phyloP scores from a whole-genome alignment of 2,113 vertebrate genomes.

The Anoura caudifer region DNA sequence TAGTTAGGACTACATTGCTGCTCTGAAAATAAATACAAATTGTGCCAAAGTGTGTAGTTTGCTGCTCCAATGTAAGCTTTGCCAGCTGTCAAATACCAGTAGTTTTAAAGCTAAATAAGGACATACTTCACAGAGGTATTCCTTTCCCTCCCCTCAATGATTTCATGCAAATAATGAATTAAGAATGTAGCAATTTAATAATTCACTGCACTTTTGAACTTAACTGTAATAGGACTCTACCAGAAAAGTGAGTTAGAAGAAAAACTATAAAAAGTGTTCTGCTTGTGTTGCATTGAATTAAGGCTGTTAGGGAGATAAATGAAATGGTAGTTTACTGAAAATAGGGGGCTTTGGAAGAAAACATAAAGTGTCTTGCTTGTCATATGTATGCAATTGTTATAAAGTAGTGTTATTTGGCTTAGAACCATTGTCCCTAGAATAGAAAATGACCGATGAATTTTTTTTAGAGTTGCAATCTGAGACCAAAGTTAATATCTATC shows the following conservation, averaged over 20 bases:
- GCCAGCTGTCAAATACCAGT: neutral
- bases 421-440: neutral
- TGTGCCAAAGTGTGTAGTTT: neutral
- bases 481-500: neutral
- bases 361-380: neutral
- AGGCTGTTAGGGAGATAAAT: neutral
- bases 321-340: slow-evolving; percentile 6
- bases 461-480: neutral
- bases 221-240: neutral
- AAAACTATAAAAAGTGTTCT: slow-evolving; percentile 21
- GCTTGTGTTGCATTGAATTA: slow-evolving; percentile 8
- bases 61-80: neutral
- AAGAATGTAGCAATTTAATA: slow-evolving; percentile 34
- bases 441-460: neutral
- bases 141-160: neutral
- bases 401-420: neutral
- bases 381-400: neutral
- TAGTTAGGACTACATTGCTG: neutral
- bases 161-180: neutral
- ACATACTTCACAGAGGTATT: neutral
- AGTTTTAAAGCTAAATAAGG: slow-evolving; percentile 15
- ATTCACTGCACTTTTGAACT: slow-evolving; percentile 40
- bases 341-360: slow-evolving; percentile 16
- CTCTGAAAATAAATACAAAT: slow-evolving; percentile 18
- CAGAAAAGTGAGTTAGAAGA: slow-evolving; percentile 11